Conservation (phyloP, 1,140 invertebrate species). For the Lasioglossum baleicum region DNA sequence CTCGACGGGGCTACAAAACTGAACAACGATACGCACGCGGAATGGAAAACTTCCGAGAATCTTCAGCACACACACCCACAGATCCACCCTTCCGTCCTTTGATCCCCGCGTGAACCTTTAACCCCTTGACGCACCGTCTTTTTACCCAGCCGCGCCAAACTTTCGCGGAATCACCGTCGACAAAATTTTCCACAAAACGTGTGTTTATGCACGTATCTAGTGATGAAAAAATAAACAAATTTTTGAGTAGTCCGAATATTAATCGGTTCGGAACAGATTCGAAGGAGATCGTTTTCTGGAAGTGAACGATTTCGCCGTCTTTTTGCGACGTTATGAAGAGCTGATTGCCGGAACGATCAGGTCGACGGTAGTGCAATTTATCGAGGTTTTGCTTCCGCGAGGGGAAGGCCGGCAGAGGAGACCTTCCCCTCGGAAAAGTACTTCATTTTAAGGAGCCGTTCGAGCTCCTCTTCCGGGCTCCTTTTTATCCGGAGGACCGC, state of each 20-base stretch:
- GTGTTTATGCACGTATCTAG: no score
- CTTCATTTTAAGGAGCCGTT: slow-evolving; percentile 46
- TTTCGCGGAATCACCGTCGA: no score
- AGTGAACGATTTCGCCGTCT: no score
- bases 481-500: slow-evolving; percentile 57
- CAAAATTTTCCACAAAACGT: no score
- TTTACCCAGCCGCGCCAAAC: no score
- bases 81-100: no score
- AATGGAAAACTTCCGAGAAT: slow-evolving; percentile 41
- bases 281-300: no score
- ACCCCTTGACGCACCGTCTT: background rate
- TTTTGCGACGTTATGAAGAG: background rate
- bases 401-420: background rate
- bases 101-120: background rate
- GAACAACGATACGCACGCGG: slow-evolving; percentile 30
- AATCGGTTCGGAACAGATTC: no score
- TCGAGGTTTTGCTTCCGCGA: background rate
- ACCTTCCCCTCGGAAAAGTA: background rate
- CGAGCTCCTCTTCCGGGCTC: background rate
- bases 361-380: background rate
- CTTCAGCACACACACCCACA: background rate
- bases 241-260: no score
- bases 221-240: no score
- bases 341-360: slow-evolving; percentile 1
- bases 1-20: slow-evolving; percentile 15